These are phyloP conservation scores for Tragopan temminckii DNA, from an alignment of 2,797 vertebrate genomes.

Conservation along the genomic window DNA sequence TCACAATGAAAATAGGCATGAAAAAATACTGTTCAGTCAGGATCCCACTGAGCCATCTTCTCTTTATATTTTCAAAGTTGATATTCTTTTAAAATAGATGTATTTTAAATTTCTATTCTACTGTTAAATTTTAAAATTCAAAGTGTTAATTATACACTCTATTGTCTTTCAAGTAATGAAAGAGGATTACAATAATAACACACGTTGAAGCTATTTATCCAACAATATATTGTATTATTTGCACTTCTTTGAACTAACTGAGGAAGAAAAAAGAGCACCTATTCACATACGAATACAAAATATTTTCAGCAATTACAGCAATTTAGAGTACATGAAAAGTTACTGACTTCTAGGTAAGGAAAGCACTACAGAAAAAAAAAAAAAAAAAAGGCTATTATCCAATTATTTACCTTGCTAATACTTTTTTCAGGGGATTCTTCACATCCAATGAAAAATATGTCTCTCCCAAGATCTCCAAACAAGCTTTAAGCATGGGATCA, in stretches of 20 bases:
- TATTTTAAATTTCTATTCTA: neutral
- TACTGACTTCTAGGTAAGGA: neutral
- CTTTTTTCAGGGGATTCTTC: slow-evolving; percentile 93
- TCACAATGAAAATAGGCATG: neutral
- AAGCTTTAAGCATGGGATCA: slow-evolving; percentile 81
- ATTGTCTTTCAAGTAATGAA: neutral
- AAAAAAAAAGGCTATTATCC: neutral
- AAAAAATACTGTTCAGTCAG: neutral
- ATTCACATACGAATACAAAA: neutral
- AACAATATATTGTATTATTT: neutral
- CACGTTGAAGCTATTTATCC: neutral
- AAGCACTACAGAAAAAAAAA: neutral
- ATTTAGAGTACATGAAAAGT: neutral
- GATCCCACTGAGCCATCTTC: neutral
- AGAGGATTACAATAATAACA: neutral
- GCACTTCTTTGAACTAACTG: neutral
- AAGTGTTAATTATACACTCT: neutral
- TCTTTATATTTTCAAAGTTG: neutral
- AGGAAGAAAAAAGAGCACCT: neutral
- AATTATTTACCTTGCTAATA: slow-evolving; percentile 88
- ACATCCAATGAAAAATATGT: slow-evolving; percentile 85
- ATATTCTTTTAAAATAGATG: neutral
- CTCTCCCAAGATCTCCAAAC: slow-evolving; percentile 86
- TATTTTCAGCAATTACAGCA: neutral
- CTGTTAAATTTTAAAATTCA: neutral